These are phyloP conservation scores for Exaiptasia diaphana DNA, from an alignment of 64 coral and sea anemone species.

Conservation along the genomic window DNA sequence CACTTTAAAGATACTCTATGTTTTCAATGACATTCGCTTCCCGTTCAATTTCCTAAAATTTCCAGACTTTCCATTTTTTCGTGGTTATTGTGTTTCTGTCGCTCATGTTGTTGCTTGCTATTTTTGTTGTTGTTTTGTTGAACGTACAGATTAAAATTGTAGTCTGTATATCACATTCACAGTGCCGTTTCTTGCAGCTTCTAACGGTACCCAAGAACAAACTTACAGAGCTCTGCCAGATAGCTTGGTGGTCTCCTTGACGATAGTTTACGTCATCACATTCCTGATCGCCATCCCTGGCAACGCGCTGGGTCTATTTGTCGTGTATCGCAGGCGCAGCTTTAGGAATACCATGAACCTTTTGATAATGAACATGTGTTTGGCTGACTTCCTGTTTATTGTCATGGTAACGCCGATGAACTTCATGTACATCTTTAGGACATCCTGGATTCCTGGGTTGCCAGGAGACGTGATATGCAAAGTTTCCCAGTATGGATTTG, in stretches of 20 bases:
- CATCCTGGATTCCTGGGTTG: constrained; percentile 22
- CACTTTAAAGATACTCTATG: no score
- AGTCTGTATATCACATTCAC: no score
- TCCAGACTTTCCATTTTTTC: no score
- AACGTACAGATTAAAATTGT: no score
- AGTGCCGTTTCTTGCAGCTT: no score
- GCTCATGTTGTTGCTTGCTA: no score
- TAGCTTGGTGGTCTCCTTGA: constrained; percentile 7
- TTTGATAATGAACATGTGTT: constrained; percentile 69
- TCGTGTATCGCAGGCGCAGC: constrained; percentile 44
- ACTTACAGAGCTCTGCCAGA: no score
- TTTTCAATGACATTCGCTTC: no score
- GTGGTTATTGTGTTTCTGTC: no score
- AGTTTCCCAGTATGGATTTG: constrained; percentile 31
- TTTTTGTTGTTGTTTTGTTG: no score
- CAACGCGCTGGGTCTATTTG: constrained; percentile 49
- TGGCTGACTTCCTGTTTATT: constrained; percentile 48
- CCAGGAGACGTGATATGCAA: constrained; percentile 50
- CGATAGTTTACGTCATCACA: constrained; percentile 31
- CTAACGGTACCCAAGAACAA: no score
- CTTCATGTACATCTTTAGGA: not conserved
- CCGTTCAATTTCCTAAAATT: no score
- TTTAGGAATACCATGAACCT: constrained; percentile 44
- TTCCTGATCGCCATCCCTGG: constrained; percentile 47
- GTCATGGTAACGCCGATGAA: constrained; percentile 55